Base-by-base conservation (phyloP, 2,113 vertebrate genomes). In the Pachypanchax playfairii region DNA sequence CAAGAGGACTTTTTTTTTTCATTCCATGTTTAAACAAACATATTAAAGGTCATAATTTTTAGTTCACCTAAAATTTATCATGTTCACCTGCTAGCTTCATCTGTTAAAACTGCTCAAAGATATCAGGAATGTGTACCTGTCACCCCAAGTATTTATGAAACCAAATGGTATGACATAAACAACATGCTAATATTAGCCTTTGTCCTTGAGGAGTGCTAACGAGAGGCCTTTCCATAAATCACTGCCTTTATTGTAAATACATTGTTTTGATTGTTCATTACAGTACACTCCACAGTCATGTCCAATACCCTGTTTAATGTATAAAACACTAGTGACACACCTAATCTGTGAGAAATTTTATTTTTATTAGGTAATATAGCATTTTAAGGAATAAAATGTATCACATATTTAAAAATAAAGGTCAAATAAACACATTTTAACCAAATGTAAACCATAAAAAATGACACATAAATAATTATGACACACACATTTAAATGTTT, bases 91-190 rank as follows among this genome's bases (percentile, higher is more conserved):
- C 43, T 36, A 22, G 1, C 6, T 48, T 33, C 9, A 31, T 6
- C 26, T 13, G 12, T 4, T 46, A 17, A n/a, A 9, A 22, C 35
- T 22, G 4, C 8, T 7, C 15, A 6, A 5, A 21, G 13, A 39
- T 5, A 1, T 18, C 4, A 18, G 1, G n/a, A 11, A 3, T 12
- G n/a, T n/a, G n/a, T n/a, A n/a, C n/a, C n/a, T 3, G 3, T 18
- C 9, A 18, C 14, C 7, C 2, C 11, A 3, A 18, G 14, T 12
- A 6, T 13, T 20, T 20, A 21, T 20, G 18, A 33, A 52, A 22
- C 18, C 5, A 2, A 36, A 17, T 0, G 15, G 24, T 7, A 4
- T 53, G 6, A 36, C 9, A 4, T 7, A 7, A 38, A 57, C 5
- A 17, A 22, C 5, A 35, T 35, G 29, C 29, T 14, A 20, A 21